Evolutionary conservation across 2,888 invertebrate species (phyloP).

Genomic region (Penaeus monodon): DNA sequence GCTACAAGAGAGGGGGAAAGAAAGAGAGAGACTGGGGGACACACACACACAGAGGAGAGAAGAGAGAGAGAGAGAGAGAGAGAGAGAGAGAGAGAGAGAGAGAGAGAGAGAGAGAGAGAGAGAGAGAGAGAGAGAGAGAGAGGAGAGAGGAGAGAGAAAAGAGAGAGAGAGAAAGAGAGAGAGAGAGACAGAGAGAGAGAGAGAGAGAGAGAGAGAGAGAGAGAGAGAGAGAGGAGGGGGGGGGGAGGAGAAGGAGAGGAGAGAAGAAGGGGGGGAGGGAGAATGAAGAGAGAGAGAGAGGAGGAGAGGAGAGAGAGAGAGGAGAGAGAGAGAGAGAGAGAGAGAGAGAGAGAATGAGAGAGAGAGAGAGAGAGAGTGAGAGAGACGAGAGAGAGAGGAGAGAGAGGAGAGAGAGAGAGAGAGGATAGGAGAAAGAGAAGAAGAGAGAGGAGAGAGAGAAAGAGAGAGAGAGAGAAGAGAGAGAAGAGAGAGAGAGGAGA

Average conservation of each 20-base stretch:
- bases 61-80: slow-evolving; percentile 1
- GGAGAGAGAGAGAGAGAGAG: neutral
- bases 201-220: neutral
- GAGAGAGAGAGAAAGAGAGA: fast-evolving
- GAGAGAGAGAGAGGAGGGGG: too few species aligned
- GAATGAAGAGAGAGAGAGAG: slow-evolving; percentile 3
- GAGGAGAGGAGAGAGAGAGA: neutral
- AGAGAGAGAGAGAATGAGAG: neutral
- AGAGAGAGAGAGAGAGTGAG: slow-evolving; percentile 16
- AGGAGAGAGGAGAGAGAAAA: too few species aligned
- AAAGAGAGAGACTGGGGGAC: neutral
- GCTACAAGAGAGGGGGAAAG: too few species aligned
- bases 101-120: neutral
- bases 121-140: neutral
- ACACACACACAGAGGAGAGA: neutral
- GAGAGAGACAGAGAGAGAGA: neutral
- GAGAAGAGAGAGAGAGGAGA: too few species aligned
- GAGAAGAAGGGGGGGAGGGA: neutral
- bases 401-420: too few species aligned
- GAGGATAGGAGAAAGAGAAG: too few species aligned
- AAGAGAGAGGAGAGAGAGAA: too few species aligned
- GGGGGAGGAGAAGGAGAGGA: too few species aligned
- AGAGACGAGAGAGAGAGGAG: too few species aligned
- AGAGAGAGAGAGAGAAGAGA: too few species aligned
- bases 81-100: slow-evolving; percentile 6